Percentiles rank a stretch among this genome's conserved stretches.
These are phyloP conservation scores for Lasiommata megera DNA, from an alignment of 2,888 invertebrate species.

Conservation along the genomic window DNA sequence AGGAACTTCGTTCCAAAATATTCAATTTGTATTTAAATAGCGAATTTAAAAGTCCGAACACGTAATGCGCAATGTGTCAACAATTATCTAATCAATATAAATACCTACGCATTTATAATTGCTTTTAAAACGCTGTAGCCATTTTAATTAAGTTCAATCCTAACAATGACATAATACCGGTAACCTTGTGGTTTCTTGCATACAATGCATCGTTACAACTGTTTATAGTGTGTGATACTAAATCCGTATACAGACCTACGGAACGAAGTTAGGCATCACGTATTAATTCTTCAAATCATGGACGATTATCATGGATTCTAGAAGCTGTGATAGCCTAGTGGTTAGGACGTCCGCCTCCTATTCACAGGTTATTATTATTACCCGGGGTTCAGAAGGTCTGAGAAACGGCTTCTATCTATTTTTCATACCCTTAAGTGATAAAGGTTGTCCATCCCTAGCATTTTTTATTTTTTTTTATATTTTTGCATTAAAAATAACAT, in stretches of 20 bases:
- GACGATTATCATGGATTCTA: background rate
- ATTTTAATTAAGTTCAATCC: conserved; percentile 44
- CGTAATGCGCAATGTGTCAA: background rate
- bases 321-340: too few relatives aligned
- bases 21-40: too few relatives aligned
- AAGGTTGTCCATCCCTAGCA: too few relatives aligned
- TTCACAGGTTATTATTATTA: too few relatives aligned
- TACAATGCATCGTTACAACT: conserved; percentile 51
- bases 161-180: conserved; percentile 54
- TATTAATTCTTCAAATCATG: conserved; percentile 4
- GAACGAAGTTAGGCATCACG: conserved; percentile 19
- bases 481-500: too few relatives aligned
- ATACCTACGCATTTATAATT: conserved; percentile 12
- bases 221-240: conserved; percentile 7
- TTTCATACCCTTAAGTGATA: too few relatives aligned
- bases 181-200: conserved; percentile 47
- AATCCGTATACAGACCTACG: conserved; percentile 16
- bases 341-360: too few relatives aligned
- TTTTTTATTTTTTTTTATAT: too few relatives aligned
- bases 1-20: too few relatives aligned
- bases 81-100: conserved; percentile 1
- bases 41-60: background rate
- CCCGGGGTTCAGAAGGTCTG: too few relatives aligned
- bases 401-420: too few relatives aligned
- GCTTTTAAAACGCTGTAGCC: conserved; percentile 18